phyloP scores from a whole-genome alignment of 2,797 vertebrate species.

The Sebastes baramenuke region DNA sequence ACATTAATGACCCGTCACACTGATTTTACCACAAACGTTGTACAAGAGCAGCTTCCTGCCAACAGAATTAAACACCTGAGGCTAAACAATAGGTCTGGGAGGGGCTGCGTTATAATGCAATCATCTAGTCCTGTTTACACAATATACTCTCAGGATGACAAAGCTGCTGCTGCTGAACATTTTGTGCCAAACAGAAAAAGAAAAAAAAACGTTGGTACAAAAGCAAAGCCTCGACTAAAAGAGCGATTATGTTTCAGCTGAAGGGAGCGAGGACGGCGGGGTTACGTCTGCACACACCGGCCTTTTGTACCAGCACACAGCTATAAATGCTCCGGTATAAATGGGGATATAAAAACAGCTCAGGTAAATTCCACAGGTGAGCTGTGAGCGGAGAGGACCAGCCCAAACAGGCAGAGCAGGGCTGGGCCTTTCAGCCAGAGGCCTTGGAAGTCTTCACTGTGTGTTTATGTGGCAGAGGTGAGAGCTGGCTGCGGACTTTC shows the following conservation, averaged over 20 bases:
- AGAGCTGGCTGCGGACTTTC: constrained; percentile 83
- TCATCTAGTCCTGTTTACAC: background rate
- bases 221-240: constrained; percentile 69
- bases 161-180: background rate
- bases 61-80: background rate
- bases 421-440: constrained; percentile 80
- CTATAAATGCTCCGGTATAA: constrained; percentile 67
- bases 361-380: constrained; percentile 91
- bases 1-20: background rate
- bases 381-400: constrained; percentile 85
- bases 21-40: background rate
- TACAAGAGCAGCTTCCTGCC: background rate
- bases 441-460: constrained; percentile 77
- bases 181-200: background rate
- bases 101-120: background rate
- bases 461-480: constrained; percentile 82
- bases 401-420: constrained; percentile 87
- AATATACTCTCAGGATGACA: background rate
- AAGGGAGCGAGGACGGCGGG: constrained; percentile 52
- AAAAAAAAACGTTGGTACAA: constrained; percentile 36
- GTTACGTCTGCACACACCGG: constrained; percentile 71
- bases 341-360: constrained; percentile 81
- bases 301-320: constrained; percentile 67
- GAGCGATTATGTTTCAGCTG: constrained; percentile 72
- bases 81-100: background rate